Evolutionary conservation across 2,888 invertebrate genomes (phyloP).

Genomic region (Aleiodes testaceus): DNA sequence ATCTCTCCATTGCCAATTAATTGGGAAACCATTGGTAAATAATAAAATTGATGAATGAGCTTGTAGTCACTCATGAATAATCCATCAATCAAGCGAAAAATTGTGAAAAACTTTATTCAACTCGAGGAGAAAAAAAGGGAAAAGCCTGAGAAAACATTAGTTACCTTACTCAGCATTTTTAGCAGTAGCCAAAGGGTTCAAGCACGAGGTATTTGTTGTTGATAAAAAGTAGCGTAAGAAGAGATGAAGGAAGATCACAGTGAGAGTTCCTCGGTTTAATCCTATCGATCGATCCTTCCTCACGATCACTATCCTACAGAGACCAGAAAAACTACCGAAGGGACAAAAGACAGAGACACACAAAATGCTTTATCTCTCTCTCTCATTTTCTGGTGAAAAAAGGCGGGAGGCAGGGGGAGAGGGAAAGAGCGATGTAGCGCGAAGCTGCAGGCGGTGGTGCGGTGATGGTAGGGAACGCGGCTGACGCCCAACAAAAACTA

Average conservation of each 20-base stretch:
- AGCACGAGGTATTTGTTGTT: background rate
- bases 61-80: too few relatives aligned
- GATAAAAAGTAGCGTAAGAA: constrained; percentile 1
- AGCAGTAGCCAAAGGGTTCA: constrained; percentile 10
- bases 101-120: too few relatives aligned
- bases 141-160: background rate
- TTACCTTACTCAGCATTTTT: constrained; percentile 10
- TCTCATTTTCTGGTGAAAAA: constrained; percentile 21
- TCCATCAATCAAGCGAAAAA: too few relatives aligned
- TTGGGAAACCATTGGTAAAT: too few relatives aligned
- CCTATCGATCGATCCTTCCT: constrained; percentile 40
- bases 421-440: constrained; percentile 65
- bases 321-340: constrained; percentile 7
- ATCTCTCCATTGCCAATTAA: too few relatives aligned
- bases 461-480: constrained; percentile 61
- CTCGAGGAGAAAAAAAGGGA: background rate
- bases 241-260: constrained; percentile 13
- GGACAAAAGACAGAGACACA: constrained; percentile 8
- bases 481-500: constrained; percentile 72
- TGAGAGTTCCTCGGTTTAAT: constrained; percentile 39
- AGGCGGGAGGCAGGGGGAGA: constrained; percentile 50
- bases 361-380: constrained; percentile 5
- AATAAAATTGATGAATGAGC: too few relatives aligned
- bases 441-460: constrained; percentile 69
- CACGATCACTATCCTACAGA: constrained; percentile 42